phyloP scores from a whole-genome alignment of 1,140 invertebrate genomes.

The fruit fly (Drosophila melanogaster) region Release_6_plus_ISO1_MT NT_037436.4:20657501-20658000 shows the following conservation, averaged over 20 bases:
- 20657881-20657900: background rate
- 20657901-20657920: slow-evolving; percentile 57
- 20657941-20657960: slow-evolving; percentile 77
- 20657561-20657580: slow-evolving; percentile 41
- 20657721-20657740: slow-evolving; percentile 71
- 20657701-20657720: slow-evolving; percentile 49
- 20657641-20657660: slow-evolving; percentile 67
- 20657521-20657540: too few relatives aligned
- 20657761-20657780: slow-evolving; percentile 17
- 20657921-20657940: slow-evolving; percentile 74
- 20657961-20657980: slow-evolving; percentile 78
- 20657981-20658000: slow-evolving; percentile 78
- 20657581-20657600: slow-evolving; percentile 77
- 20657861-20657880: background rate
- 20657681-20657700: slow-evolving; percentile 51
- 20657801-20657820: slow-evolving; percentile 51
- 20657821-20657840: slow-evolving; percentile 84
- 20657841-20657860: slow-evolving; percentile 65
- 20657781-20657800: slow-evolving; percentile 8
- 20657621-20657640: slow-evolving; percentile 85
- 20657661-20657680: slow-evolving; percentile 40
- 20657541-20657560: slow-evolving; percentile 25
- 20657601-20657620: slow-evolving; percentile 79
- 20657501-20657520: too few relatives aligned
- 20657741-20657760: slow-evolving; percentile 48